Evolutionary conservation across 2,113 vertebrate genomes (phyloP), one percentile per base, ranked within the genome.

Genomic region (Podiceps cristatus): DNA sequence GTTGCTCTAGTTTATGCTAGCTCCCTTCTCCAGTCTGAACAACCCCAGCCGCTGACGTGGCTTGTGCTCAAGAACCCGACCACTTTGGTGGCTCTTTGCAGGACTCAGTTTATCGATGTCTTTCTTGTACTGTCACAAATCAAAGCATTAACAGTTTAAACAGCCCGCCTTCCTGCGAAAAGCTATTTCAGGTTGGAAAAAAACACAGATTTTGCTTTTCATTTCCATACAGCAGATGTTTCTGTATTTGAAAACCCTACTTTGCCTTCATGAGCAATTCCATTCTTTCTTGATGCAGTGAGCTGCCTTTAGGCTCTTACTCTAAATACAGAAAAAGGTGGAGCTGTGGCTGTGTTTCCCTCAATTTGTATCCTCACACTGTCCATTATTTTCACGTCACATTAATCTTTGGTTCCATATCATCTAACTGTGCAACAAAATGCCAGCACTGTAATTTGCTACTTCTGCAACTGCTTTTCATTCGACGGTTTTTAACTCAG

Each of bases 401-500:
- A 74, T 94, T 94, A 59, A 83, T 97, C 83, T 96, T 91, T 60
- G 88, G 83, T 78, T 96, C 97, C 31, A 3, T 71, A 88, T 37
- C 95, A 95, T 92, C 88, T 94, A 97, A 92, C 84, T 90, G 91
- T 18, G 35, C 12, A 83, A 93, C 50, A 92, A 93, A 94, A 87
- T 78, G 73, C 27, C 56, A 97, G 45, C 69, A 88, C 50, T 96
- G 71, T 82, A 82, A 96, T 66, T 67, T 86, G 44, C 28, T 59
- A 67, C 37, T 86, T 68, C 76, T 80, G 31, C 56, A 73, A 94
- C 28, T 58, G 53, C 45, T 86, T 92, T 95, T 96, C 82, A 96
- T 95, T 84, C 83, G 78, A 67, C 56, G 78, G 28, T 62, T 92
- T 94, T 93, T 81, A 96, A 95, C 96, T 97, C 85, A 91, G 83